Conservation (phyloP, 1,140 invertebrate genomes). For the Chrysopa pallens region DNA sequence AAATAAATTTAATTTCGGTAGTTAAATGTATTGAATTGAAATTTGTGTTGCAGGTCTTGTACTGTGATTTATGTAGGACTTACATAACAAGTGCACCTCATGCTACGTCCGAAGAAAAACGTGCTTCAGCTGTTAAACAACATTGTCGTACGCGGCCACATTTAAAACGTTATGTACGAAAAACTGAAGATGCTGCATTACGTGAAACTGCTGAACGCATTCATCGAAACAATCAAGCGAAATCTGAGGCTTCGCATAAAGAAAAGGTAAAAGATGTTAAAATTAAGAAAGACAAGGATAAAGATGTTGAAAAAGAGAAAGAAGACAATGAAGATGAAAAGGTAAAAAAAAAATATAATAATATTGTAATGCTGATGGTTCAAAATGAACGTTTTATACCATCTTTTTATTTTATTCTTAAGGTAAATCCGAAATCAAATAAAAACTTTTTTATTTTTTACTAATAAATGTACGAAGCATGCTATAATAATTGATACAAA, state of each 20-base stretch:
- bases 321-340: constrained; percentile 3
- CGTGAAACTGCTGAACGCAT: constrained; percentile 46
- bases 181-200: constrained; percentile 50
- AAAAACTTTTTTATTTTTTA: too few species aligned
- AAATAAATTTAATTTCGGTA: constrained; percentile 17
- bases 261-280: constrained; percentile 10
- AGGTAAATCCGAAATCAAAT: too few species aligned
- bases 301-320: constrained; percentile 6
- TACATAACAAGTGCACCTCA: constrained; percentile 34
- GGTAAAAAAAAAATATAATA: too few species aligned
- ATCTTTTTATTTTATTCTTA: too few species aligned
- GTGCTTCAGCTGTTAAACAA: constrained; percentile 31
- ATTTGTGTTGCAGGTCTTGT: constrained; percentile 20
- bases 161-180: constrained; percentile 48
- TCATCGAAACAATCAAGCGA: constrained; percentile 32
- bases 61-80: constrained; percentile 54
- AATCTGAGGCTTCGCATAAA: constrained; percentile 7
- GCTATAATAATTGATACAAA: too few species aligned
- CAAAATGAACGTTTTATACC: too few species aligned
- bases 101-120: not conserved
- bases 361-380: too few species aligned
- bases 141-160: constrained; percentile 53
- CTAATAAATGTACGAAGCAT: too few species aligned
- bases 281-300: constrained; percentile 13
- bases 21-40: too few species aligned